Percentiles rank a stretch among this genome's conserved stretches.
These are phyloP conservation scores for Meloe dianella DNA, from an alignment of 2,888 invertebrate genomes.

Conservation along the genomic window DNA sequence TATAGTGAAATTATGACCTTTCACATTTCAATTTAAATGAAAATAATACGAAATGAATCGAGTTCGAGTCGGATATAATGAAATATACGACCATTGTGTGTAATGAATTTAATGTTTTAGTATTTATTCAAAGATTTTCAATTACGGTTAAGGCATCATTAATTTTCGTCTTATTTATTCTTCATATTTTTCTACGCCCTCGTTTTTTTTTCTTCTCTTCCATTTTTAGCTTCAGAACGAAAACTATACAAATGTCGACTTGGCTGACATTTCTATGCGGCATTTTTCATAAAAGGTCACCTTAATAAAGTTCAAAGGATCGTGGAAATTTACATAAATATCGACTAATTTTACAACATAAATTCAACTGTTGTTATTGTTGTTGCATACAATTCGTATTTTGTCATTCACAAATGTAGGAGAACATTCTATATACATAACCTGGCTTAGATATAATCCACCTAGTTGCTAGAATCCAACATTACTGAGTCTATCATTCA, in stretches of 20 bases:
- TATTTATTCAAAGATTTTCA: not conserved
- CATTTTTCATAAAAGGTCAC: conserved; percentile 36
- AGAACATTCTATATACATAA: conserved; percentile 44
- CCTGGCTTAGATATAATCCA: conserved; percentile 48
- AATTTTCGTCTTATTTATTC: not conserved
- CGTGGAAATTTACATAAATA: not conserved
- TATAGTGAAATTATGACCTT: not conserved
- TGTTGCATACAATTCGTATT: not conserved
- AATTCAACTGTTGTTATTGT: too few relatives aligned
- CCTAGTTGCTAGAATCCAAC: conserved; percentile 46
- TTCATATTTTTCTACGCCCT: not conserved
- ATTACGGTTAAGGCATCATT: conserved; percentile 3
- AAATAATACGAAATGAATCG: not conserved
- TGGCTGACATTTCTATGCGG: conserved; percentile 34
- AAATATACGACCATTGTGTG: not conserved
- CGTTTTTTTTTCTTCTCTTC: too few relatives aligned
- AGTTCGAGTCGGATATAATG: not conserved
- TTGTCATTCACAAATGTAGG: conserved; percentile 18
- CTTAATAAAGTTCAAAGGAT: conserved; percentile 36
- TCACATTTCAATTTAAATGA: not conserved
- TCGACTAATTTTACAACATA: not conserved
- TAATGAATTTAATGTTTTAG: not conserved
- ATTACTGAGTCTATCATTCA: conserved; percentile 56
- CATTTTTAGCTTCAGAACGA: not conserved
- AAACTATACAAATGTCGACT: conserved; percentile 32